Percentiles rank a stretch among this genome's conserved stretches.
Evolutionary conservation across 2,113 vertebrate species (phyloP).

Genomic region (Malurus melanocephalus): DNA sequence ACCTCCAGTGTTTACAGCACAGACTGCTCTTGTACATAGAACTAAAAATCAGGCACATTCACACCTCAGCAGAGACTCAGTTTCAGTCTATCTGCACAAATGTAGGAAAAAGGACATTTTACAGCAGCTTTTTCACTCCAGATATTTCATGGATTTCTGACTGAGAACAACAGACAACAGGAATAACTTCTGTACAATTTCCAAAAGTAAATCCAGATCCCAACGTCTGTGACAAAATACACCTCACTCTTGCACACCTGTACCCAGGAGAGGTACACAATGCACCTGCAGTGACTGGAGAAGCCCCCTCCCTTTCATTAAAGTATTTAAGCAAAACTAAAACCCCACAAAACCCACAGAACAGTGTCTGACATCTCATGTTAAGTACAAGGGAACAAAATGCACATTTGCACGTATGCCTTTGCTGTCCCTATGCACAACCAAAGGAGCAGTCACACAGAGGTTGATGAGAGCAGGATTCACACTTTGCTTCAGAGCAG

Average conservation of each 20-base stretch:
- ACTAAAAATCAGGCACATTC: conserved; percentile 13
- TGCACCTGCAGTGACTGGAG: background rate
- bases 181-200: background rate
- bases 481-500: background rate
- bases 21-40: background rate
- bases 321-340: background rate
- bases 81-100: background rate
- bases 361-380: background rate
- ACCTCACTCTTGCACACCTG: background rate
- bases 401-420: background rate
- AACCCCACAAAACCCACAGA: background rate
- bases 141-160: background rate
- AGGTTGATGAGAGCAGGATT: background rate
- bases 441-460: background rate
- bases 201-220: background rate
- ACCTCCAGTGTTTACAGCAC: background rate
- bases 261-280: background rate
- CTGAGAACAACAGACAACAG: background rate
- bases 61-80: background rate
- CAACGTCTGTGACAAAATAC: background rate
- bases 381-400: background rate
- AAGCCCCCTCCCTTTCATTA: background rate
- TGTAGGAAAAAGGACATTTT: background rate
- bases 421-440: background rate
- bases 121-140: background rate